Evolutionary conservation across 2,797 vertebrate genomes (phyloP), one percentile per base, ranked within the genome.

Genomic region (Okamejei kenojei): DNA sequence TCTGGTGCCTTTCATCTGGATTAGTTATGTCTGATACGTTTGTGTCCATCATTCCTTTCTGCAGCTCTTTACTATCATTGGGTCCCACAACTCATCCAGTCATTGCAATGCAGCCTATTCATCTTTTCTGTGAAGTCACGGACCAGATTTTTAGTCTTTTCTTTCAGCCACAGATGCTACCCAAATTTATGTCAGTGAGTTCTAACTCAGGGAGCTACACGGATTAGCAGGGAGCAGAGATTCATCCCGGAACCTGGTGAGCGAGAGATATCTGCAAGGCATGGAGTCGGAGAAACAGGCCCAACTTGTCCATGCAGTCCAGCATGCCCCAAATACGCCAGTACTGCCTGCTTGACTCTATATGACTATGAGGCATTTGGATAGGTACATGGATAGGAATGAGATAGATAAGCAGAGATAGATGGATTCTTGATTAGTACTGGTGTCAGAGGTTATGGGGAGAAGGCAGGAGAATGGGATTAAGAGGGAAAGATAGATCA

Each of bases 1-100:
- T 71, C 90, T 92, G 90, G 71, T 76, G 71, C 90, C 90, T 92
- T 92, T 92, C 90, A 92, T 76, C 90, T 92, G 90, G 68, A 74
- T 76, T 92, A 54, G 90, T 92, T 92, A 74, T 76, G 65, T 54
- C 73, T 38, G 45, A 54, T 76, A 74, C 74, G 71, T 76, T 71
- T 58, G 38, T 92, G 90, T 92, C 90, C 45, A 45, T 92, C 90
- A 92, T 92, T 92, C 38, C 71, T 91, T 73, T 74, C 90, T 91
- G 38, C 38, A 91, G 65, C 68, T 54, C 65, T n/a, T 91, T 73
- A 45, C 90, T 29, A 76, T 92, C 90, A 92, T 23, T 35, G 15
- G 26, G 90, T 92, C 45, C 71, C 90, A 92, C 90, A 92, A 92
- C 74, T 76, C 68, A 92, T 38, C 8, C 26, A 74, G 71, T 92